phyloP scores from a whole-genome alignment of 2,797 vertebrate species.

The Spheniscus humboldti region DNA sequence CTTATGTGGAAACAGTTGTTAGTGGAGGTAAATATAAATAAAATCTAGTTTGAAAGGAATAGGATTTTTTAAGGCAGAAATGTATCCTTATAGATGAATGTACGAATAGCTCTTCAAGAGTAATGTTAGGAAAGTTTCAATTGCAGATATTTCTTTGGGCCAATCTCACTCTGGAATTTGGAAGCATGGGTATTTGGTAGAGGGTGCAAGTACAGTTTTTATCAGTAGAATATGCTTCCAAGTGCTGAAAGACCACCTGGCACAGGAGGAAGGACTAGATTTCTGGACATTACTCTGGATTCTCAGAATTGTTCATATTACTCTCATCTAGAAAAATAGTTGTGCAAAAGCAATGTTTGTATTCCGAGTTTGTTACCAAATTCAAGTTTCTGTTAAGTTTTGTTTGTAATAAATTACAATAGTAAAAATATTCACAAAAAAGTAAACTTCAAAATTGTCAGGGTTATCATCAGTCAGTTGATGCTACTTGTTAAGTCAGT shows the following conservation, averaged over 20 bases:
- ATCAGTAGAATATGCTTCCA: neutral
- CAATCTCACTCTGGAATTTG: neutral
- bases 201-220: neutral
- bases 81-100: neutral
- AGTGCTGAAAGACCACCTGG: neutral
- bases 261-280: neutral
- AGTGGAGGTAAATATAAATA: constrained; percentile 83
- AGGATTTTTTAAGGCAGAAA: neutral
- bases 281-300: neutral
- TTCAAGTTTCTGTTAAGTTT: neutral
- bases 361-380: neutral
- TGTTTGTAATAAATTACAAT: neutral
- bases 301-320: neutral
- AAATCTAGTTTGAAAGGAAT: neutral
- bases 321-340: neutral
- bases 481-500: neutral
- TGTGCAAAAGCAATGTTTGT: neutral
- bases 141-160: neutral
- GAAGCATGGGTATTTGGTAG: neutral
- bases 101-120: neutral
- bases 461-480: neutral
- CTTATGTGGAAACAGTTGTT: constrained; percentile 90
- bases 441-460: neutral
- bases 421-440: neutral
- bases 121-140: neutral